Base-by-base conservation (phyloP, 2,888 invertebrate genomes). In the Sthenelais limicola region DNA sequence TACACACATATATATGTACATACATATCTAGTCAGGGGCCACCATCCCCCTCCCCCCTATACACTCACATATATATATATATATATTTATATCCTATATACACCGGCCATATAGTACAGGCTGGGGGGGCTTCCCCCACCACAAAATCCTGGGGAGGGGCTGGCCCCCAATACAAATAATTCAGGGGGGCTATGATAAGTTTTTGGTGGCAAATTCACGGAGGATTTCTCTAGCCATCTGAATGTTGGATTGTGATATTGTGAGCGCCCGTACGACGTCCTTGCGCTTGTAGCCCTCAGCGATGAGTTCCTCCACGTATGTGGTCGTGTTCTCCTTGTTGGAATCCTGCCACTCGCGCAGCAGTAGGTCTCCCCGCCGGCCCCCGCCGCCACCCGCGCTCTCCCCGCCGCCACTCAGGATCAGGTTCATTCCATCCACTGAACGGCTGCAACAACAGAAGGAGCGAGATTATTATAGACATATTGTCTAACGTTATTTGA, bases 201-300 rank as follows among this genome's bases (percentile, higher is more conserved):
- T 71, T 80, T 92, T 92, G 62, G 92, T 91, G 62, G 94, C 95
- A 88, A 96, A 96, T 87, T 96, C 95, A 86, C 94, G 94, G 80
- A 96, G 89, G 85, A 96, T 96, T 87, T 97, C 96, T 89, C 96
- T 94, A 58, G 97, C 97, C 96, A 97, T 97, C 87, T 94, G 94
- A 71, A 97, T 91, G 88, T 97, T 95, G 89, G 97, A 97, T 74
- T 95, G 91, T 0, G 96, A 94, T 82, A 97, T 96, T 75, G 95
- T 94, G 80, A 97, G 90, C 3, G 97, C 97, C 79, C 96, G 91
- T 66, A 96, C 94, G 2, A 96, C 97, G 62, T 94, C 94, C 84
- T 96, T 94, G 83, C 94, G 93, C 0, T 95, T 92, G 85, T 95
- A 97, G 0, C 97, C 97, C 83, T 96, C 96, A 72, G 92, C 92